Conservation (phyloP, 1,140 invertebrate species). For the fruit fly (Drosophila melanogaster) region DNA sequence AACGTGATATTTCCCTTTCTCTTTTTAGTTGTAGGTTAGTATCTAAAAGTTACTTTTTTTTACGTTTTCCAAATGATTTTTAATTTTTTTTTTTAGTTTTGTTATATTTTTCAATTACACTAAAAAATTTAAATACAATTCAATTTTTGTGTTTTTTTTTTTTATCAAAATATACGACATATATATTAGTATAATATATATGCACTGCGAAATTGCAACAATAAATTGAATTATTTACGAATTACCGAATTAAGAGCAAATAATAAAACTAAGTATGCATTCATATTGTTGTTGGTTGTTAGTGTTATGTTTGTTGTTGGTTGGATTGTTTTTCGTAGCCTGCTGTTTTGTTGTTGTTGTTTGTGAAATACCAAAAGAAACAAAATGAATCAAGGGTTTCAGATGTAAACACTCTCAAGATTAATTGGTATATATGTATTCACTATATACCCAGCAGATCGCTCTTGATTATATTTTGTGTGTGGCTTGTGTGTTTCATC, state of each 20-base stretch:
- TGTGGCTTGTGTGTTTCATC: slow-evolving; percentile 25
- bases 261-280: slow-evolving; percentile 46
- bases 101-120: slow-evolving; percentile 42
- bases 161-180: slow-evolving; percentile 2
- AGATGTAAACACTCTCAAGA: slow-evolving; percentile 24
- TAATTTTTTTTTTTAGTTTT: slow-evolving; percentile 16
- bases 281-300: slow-evolving; percentile 26
- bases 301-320: slow-evolving; percentile 26
- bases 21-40: slow-evolving; percentile 32
- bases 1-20: slow-evolving; percentile 9
- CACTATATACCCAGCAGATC: slow-evolving; percentile 23
- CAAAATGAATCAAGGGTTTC: slow-evolving; percentile 13
- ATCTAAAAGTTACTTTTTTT: slow-evolving; percentile 26
- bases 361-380: slow-evolving; percentile 35
- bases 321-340: slow-evolving; percentile 22
- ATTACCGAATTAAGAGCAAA: slow-evolving; percentile 37
- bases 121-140: slow-evolving; percentile 61
- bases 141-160: slow-evolving; percentile 32
- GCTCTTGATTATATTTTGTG: slow-evolving; percentile 9
- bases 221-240: slow-evolving; percentile 34
- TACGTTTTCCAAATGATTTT: slow-evolving; percentile 40
- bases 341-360: slow-evolving; percentile 45
- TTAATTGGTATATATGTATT: slow-evolving; percentile 35
- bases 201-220: slow-evolving; percentile 48
- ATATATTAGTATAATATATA: slow-evolving; percentile 46